Evolutionary conservation across 2,797 vertebrate genomes (phyloP), one percentile per base, ranked within the genome.

Genomic region (Salmo trutta): DNA sequence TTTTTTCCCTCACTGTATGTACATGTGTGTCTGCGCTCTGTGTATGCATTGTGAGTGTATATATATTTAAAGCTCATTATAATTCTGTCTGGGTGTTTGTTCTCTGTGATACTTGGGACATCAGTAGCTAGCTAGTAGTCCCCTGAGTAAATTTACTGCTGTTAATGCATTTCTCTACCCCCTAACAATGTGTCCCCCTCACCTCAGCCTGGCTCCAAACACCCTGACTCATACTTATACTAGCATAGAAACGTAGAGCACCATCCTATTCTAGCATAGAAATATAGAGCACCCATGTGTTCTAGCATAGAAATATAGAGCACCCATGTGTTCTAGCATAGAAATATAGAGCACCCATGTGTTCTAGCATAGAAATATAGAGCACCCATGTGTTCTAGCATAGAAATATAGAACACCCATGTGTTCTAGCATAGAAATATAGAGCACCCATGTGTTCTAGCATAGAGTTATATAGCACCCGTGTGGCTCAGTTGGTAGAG

Each of bases 11-110:
- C 24, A 24, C 24, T 24, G 24, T 47, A 47, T 69, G 73, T 64
- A 79, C 76, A 68, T 31, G 74, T 69, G 72, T 16, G 12, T 5
- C 3, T 53, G 71, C 29, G 51, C 12, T 15, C 3, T 53, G 71
- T 72, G 71, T 51, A 16, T 68, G 3, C 62, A 64, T 16, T 27
- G 53, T 74, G 31, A 71, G 54, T 59, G 54, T 59, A 59, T 59
- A n/a, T 56, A 56, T 59, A 59, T 17, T 1, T 59, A 7, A 56
- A 59, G 54, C 54, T 59, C 19, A 59, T 59, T 59, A 19, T 59
- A 59, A 59, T 59, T 59, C 54, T 59, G 17, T 19, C 54, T 56
- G 54, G 54, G 54, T n/a, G 19, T 7, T 59, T 59, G 54, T 6
- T 59, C 54, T 59, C n/a, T 59, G 19, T 19, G 54, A 3, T n/a